A percentile compares a stretch with the other conserved stretches of the same genome.
These are phyloP conservation scores for Acleris emargana DNA, from an alignment of 2,888 invertebrate genomes.

Conservation along the genomic window DNA sequence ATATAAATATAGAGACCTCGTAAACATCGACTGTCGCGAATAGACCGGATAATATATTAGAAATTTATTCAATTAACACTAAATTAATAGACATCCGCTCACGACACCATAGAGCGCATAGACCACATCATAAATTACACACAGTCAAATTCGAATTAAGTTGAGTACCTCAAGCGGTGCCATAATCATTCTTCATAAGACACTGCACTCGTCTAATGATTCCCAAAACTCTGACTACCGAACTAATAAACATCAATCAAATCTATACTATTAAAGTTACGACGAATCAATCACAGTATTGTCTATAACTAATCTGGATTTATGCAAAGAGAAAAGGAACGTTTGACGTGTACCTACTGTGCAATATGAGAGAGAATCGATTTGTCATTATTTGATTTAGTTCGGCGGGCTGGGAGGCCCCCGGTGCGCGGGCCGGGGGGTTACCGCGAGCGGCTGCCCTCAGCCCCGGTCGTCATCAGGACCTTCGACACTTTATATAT, in stretches of 20 bases:
- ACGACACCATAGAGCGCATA: conserved; percentile 41
- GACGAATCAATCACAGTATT: conserved; percentile 78
- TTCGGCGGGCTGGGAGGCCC: conserved; percentile 74
- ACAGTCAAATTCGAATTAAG: conserved; percentile 76
- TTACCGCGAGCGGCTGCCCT: conserved; percentile 68
- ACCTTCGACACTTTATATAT: conserved; percentile 80
- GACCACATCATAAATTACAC: conserved; percentile 67
- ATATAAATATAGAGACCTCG: conserved; percentile 41
- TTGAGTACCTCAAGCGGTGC: conserved; percentile 72
- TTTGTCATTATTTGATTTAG: conserved; percentile 85
- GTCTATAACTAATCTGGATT: conserved; percentile 79
- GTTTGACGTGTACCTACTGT: conserved; percentile 84
- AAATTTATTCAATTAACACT: conserved; percentile 60
- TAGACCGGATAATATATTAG: conserved; percentile 44
- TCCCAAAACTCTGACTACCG: conserved; percentile 81
- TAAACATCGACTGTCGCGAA: conserved; percentile 41
- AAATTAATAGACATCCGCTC: conserved; percentile 52
- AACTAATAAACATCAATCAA: conserved; percentile 83
- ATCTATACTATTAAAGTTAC: conserved; percentile 68
- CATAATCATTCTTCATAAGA: conserved; percentile 81
- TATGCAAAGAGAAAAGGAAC: conserved; percentile 77
- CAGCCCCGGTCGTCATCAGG: conserved; percentile 73
- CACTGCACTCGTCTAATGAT: conserved; percentile 77
- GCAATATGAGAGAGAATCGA: conserved; percentile 82
- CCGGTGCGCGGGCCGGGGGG: conserved; percentile 75